Conservation (phyloP, 2,888 invertebrate species). For the Pristionchus exspectatus region DNA sequence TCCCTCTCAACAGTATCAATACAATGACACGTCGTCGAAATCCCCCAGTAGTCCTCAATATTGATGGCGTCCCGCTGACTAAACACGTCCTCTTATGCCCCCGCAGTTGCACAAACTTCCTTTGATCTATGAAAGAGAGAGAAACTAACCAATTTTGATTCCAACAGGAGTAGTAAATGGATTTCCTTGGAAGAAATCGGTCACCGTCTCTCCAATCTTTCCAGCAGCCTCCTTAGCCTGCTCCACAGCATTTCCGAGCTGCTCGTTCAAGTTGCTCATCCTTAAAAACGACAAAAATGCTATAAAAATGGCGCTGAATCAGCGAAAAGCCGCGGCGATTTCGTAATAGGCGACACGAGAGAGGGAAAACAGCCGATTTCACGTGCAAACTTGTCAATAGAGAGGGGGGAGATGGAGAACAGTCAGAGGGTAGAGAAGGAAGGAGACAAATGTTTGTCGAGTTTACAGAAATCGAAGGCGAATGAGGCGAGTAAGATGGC, state of each 20-base stretch:
- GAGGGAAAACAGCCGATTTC: constrained; percentile 40
- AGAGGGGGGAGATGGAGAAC: neutral
- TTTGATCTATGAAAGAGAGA: neutral
- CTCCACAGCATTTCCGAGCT: constrained; percentile 74
- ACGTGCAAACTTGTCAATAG: constrained; percentile 41
- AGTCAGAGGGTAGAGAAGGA: constrained; percentile 4
- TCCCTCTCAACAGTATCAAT: neutral
- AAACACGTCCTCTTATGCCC: constrained; percentile 34
- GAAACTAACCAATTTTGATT: constrained; percentile 71
- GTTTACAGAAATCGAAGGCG: constrained; percentile 8
- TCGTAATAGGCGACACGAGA: neutral
- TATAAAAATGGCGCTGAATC: neutral
- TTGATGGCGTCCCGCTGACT: constrained; percentile 6
- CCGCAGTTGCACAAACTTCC: neutral
- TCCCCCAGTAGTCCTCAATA: constrained; percentile 28
- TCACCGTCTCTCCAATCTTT: constrained; percentile 72
- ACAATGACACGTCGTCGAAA: constrained; percentile 19
- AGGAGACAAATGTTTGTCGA: neutral
- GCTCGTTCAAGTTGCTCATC: constrained; percentile 73
- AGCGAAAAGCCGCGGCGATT: neutral
- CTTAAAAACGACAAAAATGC: constrained; percentile 17
- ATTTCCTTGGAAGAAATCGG: constrained; percentile 78
- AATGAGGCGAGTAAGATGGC: constrained; percentile 32
- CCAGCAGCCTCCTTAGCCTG: constrained; percentile 75
- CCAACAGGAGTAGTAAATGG: constrained; percentile 77